These are phyloP conservation scores for Crypturellus tataupa DNA, from an alignment of 2,797 vertebrate genomes.

Conservation along the genomic window DNA sequence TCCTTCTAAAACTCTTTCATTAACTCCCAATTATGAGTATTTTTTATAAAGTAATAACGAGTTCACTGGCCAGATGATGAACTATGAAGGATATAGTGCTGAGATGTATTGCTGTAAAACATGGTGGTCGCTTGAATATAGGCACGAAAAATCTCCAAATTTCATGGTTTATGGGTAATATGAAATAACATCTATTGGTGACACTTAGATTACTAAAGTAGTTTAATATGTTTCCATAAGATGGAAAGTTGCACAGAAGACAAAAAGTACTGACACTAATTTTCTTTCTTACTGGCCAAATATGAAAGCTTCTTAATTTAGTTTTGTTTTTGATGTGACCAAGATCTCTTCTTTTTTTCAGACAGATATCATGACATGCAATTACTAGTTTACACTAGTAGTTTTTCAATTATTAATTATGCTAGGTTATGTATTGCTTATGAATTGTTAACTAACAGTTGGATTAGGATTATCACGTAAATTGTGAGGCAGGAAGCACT, in stretches of 20 bases:
- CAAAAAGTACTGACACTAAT: background rate
- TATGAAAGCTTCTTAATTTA: background rate
- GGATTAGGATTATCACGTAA: background rate
- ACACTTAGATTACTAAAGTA: background rate
- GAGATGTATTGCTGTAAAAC: background rate
- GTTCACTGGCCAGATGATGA: background rate
- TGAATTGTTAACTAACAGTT: background rate
- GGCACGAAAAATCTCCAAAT: background rate
- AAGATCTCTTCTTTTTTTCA: background rate
- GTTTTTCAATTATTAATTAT: background rate
- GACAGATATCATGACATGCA: background rate
- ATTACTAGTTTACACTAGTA: background rate
- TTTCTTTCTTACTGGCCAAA: background rate
- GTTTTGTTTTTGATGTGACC: background rate
- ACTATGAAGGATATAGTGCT: background rate
- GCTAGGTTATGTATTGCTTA: background rate
- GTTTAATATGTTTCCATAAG: background rate
- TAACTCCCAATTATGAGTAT: background rate
- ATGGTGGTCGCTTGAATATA: background rate
- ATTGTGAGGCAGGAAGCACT: background rate
- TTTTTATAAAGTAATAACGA: background rate
- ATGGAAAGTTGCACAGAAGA: background rate
- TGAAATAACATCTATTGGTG: background rate
- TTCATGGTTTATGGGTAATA: background rate
- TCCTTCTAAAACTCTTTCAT: background rate